Evolutionary conservation across 2,888 invertebrate genomes (phyloP), one percentile per base, ranked within the genome.

Genomic region (Troilus luridus): DNA sequence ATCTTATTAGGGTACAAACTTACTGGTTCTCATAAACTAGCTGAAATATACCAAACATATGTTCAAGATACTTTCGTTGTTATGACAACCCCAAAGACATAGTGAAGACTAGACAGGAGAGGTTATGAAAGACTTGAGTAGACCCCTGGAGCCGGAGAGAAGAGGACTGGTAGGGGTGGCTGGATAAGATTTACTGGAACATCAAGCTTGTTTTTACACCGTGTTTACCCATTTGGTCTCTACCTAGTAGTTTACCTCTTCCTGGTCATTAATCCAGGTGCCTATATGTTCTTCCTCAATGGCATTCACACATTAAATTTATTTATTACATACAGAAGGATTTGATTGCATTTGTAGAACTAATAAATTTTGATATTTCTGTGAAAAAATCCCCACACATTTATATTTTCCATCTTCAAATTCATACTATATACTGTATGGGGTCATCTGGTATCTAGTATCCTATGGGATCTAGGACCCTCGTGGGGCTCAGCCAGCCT

Each of bases 111-210:
- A 14, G 67, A 0, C 24, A 14, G 24, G 67, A 5, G 67, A 67
- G 67, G 67, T 67, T 77, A 77, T 77, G 72, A 77, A 77, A 19
- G 72, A 77, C 41, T 27, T 0, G 24, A 6, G 24, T 67, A 14
- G 5, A 41, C 1, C 72, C 12, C 72, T 41, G 17, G 27, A 41
- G 17, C 72, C n/a, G 21, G 88, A 88, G 88, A n/a, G 41, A n/a
- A 17, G 27, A 17, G n/a, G 14, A 88, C 58, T 59, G 19, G 8
- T 56, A 12, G 56, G 24, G n/a, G 2, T 5, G 41, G 41, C 58
- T 59, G 41, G 88, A 88, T 88, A 88, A 88, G 88, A 62, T 88
- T 88, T 88, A 88, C 88, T 24, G 60, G 10, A 59, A 14, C 88
- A 60, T 62, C 60, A 88, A 19, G 19, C 88, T 54, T 62, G 88